phyloP scores from a whole-genome alignment of 2,888 invertebrate species.

The Mellilla xanthometata region DNA sequence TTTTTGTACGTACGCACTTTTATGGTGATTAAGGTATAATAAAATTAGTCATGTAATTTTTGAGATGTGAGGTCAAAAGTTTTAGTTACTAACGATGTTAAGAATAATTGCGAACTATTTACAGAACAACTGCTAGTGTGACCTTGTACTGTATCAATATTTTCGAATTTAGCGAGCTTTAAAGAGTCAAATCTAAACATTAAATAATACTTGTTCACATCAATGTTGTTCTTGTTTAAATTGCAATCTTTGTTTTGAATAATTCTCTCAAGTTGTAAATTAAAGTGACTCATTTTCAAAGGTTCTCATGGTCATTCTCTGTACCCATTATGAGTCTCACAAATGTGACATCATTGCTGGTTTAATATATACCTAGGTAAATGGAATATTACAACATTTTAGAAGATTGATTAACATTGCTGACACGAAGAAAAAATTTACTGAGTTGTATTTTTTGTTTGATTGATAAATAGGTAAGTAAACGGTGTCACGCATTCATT shows the following conservation, averaged over 20 bases:
- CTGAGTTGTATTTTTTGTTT: conserved; percentile 6
- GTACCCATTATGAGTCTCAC: conserved; percentile 20
- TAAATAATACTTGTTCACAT: no score
- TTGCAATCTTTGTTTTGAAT: conserved; percentile 15
- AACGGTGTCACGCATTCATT: conserved; percentile 2
- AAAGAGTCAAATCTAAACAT: no score
- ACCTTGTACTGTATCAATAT: no score
- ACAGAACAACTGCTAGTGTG: no score
- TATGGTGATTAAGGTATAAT: no score
- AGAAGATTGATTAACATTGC: conserved; percentile 10
- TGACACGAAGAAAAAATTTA: conserved; percentile 11
- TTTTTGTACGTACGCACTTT: no score
- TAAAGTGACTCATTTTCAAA: conserved; percentile 23
- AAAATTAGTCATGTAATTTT: no score
- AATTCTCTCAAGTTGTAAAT: conserved; percentile 14
- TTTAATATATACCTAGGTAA: conserved; percentile 25
- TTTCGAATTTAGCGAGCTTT: no score
- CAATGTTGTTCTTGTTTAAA: no score
- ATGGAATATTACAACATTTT: conserved; percentile 17
- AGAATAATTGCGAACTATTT: no score
- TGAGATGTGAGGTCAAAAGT: no score
- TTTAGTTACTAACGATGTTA: no score
- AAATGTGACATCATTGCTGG: conserved; percentile 29
- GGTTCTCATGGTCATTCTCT: conserved; percentile 25
- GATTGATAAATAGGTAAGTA: conserved; percentile 3